Base-by-base conservation (phyloP, 2,113 vertebrate genomes). In the Azemiops feae region DNA sequence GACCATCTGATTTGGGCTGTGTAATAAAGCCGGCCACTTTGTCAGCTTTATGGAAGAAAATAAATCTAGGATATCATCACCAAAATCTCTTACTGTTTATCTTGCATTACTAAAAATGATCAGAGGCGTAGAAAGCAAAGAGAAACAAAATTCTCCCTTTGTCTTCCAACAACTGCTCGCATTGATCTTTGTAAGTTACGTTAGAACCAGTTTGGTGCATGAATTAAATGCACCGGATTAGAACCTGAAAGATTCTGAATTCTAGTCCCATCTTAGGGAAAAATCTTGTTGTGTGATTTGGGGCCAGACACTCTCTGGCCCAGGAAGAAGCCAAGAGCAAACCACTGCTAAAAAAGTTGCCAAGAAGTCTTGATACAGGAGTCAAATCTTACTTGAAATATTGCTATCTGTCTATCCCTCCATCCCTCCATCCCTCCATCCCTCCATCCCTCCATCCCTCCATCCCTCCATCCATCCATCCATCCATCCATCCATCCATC, bases 41-140 rank as follows among this genome's bases (percentile, higher is more conserved):
- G n/a, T 52, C 54, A 8, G 47, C 53, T 93, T 87, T 27, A 53
- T 12, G 81, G 20, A 30, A 23, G 55, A 30, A 88, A 58, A 57
- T 58, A 50, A 87, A 90, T 58, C 89, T 58, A 90, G 60, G 6
- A 4, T 57, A 50, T 39, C 88, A 69, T 92, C 55, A 25, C 18
- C 50, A 87, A 34, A 47, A 69, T 90, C 30, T 85, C 89, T 93
- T 69, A 20, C 86, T 64, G 58, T 85, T 92, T 93, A 90, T 81
- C 52, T 85, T 88, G 88, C 53, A 91, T 88, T 93, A 64, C 30
- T 27, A 45, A 90, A 90, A 60, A 52, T 53, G 18, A 87, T 50
- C 18, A n/a, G 50, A 43, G 16, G 58, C 4, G 1, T 89, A 27
- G 22, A 88, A 50, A 30, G 25, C 39, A 53, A n/a, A 53, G 25